Conservation (phyloP, 2,113 vertebrate species). For the Xerus inauris region DNA sequence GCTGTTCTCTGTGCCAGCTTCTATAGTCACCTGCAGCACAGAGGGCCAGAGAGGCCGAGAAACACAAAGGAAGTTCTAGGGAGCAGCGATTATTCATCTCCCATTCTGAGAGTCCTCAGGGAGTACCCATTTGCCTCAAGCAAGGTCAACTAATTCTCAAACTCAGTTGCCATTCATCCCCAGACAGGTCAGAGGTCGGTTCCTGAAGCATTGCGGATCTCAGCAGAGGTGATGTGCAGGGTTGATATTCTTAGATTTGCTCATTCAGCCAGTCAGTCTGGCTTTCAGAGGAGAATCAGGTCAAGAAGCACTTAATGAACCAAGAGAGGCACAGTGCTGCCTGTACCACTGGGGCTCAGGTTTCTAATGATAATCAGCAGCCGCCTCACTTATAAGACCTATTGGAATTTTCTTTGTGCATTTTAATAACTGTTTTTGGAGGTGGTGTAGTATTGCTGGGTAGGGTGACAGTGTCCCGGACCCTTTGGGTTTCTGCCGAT, state of each 20-base stretch:
- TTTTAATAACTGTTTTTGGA: neutral
- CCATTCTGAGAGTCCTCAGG: neutral
- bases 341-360: neutral
- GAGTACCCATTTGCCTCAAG: conserved; percentile 30
- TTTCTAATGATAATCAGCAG: conserved; percentile 11
- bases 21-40: neutral
- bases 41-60: neutral
- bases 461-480: neutral
- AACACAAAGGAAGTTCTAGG: neutral
- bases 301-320: conserved; percentile 70
- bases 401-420: neutral
- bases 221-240: conserved; percentile 64
- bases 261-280: conserved; percentile 75
- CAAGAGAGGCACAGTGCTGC: neutral
- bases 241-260: conserved; percentile 76
- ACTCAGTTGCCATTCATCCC: conserved; percentile 57
- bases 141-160: conserved; percentile 68
- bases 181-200: conserved; percentile 68
- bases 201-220: conserved; percentile 65
- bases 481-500: neutral
- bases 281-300: conserved; percentile 79
- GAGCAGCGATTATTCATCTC: neutral
- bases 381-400: neutral
- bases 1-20: neutral
- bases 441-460: neutral